A percentile compares a stretch with the other conserved stretches of the same genome.
phyloP scores from a whole-genome alignment of 2,113 vertebrate genomes.

The Mus musculus region GRCm39 chr17:73449001-73449500 shows the following conservation, averaged over 20 bases:
- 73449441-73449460: neutral
- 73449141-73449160: constrained; percentile 27
- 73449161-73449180: neutral
- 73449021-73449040: neutral
- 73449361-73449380: constrained; percentile 39
- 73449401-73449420: constrained; percentile 45
- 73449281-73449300: constrained; percentile 47
- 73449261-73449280: constrained; percentile 8
- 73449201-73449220: neutral
- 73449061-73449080: constrained; percentile 20
- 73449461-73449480: constrained; percentile 51
- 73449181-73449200: neutral
- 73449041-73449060: neutral
- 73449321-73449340: constrained; percentile 51
- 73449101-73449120: neutral
- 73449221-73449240: neutral
- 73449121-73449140: constrained; percentile 26
- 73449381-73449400: constrained; percentile 54
- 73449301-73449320: constrained; percentile 50
- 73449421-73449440: neutral
- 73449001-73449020: constrained; percentile 38
- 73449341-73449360: constrained; percentile 49
- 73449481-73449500: constrained; percentile 56
- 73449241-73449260: constrained; percentile 26
- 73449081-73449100: constrained; percentile 31